phyloP scores from a whole-genome alignment of 2,113 vertebrate genomes.

The Puntigrus tetrazona region DNA sequence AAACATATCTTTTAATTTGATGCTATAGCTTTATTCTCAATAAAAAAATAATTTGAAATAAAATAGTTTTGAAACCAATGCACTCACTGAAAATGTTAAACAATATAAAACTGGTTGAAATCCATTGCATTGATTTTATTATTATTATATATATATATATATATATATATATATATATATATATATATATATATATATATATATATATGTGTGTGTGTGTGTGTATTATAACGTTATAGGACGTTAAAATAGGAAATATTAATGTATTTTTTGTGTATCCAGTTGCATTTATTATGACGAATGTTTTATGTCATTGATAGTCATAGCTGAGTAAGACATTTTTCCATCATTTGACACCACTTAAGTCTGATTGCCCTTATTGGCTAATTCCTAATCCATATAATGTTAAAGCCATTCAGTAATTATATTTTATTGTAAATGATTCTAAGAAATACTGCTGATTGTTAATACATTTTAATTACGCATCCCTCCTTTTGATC shows the following conservation, averaged over 20 bases:
- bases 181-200: too few species aligned
- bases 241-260: too few species aligned
- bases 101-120: too few species aligned
- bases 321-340: constrained; percentile 13
- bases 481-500: not conserved
- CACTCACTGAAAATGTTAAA: too few species aligned
- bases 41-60: too few species aligned
- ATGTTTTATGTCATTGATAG: not conserved
- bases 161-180: too few species aligned
- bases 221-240: too few species aligned
- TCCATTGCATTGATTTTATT: too few species aligned
- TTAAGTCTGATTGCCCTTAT: not conserved
- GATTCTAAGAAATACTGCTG: not conserved
- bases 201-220: too few species aligned
- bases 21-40: not conserved
- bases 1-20: not conserved
- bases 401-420: not conserved
- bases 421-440: not conserved
- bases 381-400: not conserved
- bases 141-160: too few species aligned
- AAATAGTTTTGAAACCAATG: too few species aligned
- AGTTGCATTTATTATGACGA: not conserved
- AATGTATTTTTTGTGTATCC: not conserved
- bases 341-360: not conserved
- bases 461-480: not conserved